Percentiles rank a stretch among this genome's conserved stretches.
phyloP scores from a whole-genome alignment of 2,888 invertebrate species.

The Elgonia sp. region DNA sequence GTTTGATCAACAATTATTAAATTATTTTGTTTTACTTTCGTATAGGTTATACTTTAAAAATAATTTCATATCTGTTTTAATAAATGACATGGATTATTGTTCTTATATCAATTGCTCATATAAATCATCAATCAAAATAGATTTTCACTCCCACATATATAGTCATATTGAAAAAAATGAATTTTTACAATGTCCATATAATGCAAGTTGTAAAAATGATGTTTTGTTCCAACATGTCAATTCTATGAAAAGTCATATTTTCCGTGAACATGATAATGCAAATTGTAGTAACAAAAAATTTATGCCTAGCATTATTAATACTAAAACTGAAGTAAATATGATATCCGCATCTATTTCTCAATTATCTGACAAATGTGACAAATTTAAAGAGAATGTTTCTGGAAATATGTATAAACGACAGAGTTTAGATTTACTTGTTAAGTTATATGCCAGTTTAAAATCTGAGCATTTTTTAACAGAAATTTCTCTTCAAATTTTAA shows the following conservation, averaged over 20 bases:
- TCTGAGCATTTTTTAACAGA: slow-evolving; percentile 44
- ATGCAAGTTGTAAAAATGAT: not conserved
- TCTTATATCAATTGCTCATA: not conserved
- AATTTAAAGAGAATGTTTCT: not conserved
- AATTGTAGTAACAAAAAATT: not conserved
- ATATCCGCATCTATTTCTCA: not conserved
- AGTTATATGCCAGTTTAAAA: slow-evolving; percentile 36
- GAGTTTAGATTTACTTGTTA: slow-evolving; percentile 21
- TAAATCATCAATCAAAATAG: slow-evolving; percentile 1
- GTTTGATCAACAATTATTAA: too few relatives aligned
- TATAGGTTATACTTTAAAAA: too few relatives aligned
- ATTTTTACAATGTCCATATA: slow-evolving; percentile 21
- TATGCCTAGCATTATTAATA: not conserved
- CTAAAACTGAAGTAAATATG: not conserved
- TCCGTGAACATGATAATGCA: slow-evolving; percentile 1
- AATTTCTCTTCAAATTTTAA: slow-evolving; percentile 32
- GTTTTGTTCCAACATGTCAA: not conserved
- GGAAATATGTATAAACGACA: not conserved
- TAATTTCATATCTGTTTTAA: too few relatives aligned
- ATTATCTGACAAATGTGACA: not conserved
- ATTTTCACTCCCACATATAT: slow-evolving; percentile 23
- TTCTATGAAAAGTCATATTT: slow-evolving; percentile 19
- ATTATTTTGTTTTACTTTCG: too few relatives aligned
- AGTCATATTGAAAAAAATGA: slow-evolving; percentile 10
- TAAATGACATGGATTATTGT: too few relatives aligned